A percentile compares a stretch with the other conserved stretches of the same genome.
Conservation (phyloP, 2,888 invertebrate species). For the Drosophila picticornis region DNA sequence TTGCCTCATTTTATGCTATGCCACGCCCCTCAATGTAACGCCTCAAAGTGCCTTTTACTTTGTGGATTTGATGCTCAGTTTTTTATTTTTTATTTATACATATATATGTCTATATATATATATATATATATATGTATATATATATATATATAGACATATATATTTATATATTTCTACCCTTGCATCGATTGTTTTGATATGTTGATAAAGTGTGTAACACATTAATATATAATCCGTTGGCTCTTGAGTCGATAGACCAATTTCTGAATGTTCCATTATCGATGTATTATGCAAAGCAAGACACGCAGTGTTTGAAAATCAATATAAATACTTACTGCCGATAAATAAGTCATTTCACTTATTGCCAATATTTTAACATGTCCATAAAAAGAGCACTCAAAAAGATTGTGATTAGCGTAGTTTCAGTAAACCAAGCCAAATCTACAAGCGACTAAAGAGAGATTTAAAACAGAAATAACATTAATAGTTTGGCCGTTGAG, state of each 20-base stretch:
- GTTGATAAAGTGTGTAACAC: background rate
- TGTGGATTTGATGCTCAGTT: constrained; percentile 49
- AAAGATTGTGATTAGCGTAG: background rate
- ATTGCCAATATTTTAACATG: background rate
- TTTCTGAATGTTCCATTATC: no score
- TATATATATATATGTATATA: background rate
- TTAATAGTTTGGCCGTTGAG: background rate
- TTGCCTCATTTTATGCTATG: constrained; percentile 11
- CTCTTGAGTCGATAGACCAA: background rate
- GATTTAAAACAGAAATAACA: background rate
- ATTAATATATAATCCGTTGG: background rate
- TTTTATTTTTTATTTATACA: background rate
- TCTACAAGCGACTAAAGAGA: background rate
- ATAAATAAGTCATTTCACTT: background rate
- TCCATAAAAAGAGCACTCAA: background rate
- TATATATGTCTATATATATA: background rate
- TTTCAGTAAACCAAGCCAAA: background rate
- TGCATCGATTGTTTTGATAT: no score
- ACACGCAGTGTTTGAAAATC: background rate
- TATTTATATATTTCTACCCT: background rate
- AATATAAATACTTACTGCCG: background rate
- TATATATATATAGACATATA: background rate
- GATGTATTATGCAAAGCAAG: background rate
- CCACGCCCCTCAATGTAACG: background rate
- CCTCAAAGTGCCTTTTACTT: constrained; percentile 58